A percentile compares a stretch with the other conserved stretches of the same genome.
These are phyloP conservation scores for Limnothrissa miodon DNA, from an alignment of 2,113 vertebrate genomes.

Conservation along the genomic window DNA sequence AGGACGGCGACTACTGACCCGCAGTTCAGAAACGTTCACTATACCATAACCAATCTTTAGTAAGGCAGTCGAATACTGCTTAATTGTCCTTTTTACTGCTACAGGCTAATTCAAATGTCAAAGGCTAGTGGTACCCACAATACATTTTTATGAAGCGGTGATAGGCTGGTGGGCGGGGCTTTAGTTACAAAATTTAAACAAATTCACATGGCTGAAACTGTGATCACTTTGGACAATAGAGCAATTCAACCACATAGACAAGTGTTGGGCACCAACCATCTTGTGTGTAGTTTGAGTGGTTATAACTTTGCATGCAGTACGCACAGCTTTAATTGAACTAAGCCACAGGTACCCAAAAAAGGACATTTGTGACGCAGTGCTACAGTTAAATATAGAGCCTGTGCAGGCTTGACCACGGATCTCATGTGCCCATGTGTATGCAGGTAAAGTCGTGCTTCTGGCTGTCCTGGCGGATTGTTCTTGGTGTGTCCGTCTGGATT, in stretches of 20 bases:
- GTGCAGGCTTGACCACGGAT: not conserved
- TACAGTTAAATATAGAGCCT: not conserved
- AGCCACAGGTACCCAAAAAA: constrained; percentile 7
- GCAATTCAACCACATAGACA: not conserved
- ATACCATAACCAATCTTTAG: not conserved
- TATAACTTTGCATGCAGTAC: not conserved
- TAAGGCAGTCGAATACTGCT: not conserved
- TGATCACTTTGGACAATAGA: not conserved
- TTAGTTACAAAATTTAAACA: not conserved
- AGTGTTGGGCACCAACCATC: not conserved
- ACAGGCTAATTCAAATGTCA: not conserved
- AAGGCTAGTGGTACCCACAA: not conserved
- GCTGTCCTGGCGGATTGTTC: not conserved
- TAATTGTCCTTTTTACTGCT: not conserved
- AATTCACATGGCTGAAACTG: not conserved
- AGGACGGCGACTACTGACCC: not conserved
- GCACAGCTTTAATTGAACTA: not conserved
- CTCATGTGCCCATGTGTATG: not conserved
- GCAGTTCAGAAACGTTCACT: not conserved
- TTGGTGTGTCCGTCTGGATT: not conserved
- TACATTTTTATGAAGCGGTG: not conserved
- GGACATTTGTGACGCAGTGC: not conserved
- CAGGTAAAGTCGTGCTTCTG: constrained; percentile 4
- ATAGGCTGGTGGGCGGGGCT: not conserved
- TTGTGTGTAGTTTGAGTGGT: not conserved